A percentile compares a stretch with the other conserved stretches of the same genome.
Evolutionary conservation across 1,140 invertebrate species (phyloP).

Genomic region (Pararge aegeria): DNA sequence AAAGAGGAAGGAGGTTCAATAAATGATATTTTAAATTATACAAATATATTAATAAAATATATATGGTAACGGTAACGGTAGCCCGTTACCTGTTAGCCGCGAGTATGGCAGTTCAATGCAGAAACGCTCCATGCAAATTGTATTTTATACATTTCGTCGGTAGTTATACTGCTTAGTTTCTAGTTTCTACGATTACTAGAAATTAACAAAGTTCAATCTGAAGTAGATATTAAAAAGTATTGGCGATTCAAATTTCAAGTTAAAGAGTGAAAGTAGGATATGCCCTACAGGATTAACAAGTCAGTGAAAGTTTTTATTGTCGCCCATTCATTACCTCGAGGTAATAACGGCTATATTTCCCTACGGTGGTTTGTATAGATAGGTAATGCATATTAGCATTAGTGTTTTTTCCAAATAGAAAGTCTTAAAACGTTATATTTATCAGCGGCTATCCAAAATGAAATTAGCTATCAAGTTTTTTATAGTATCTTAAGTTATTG

Average conservation of each 20-base stretch:
- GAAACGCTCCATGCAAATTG: too few relatives aligned
- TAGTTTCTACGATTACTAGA: too few relatives aligned
- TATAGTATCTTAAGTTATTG: not conserved
- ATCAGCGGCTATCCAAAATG: not conserved
- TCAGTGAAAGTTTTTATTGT: conserved; percentile 16
- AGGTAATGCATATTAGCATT: not conserved
- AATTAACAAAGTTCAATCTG: too few relatives aligned
- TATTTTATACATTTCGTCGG: too few relatives aligned
- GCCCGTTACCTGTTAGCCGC: too few relatives aligned
- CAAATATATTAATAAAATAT: too few relatives aligned
- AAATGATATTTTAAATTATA: too few relatives aligned
- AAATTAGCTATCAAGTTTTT: not conserved
- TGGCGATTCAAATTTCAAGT: not conserved
- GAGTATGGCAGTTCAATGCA: too few relatives aligned
- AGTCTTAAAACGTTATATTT: not conserved
- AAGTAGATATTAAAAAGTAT: not conserved
- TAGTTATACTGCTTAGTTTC: too few relatives aligned
- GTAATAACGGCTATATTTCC: not conserved
- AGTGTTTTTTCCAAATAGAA: not conserved
- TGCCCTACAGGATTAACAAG: conserved; percentile 18
- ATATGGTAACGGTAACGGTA: too few relatives aligned
- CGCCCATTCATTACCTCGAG: not conserved
- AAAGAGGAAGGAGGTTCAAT: too few relatives aligned
- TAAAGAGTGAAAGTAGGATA: conserved; percentile 14
- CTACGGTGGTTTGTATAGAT: not conserved